Evolutionary conservation across 2,113 vertebrate genomes (phyloP), one percentile per base, ranked within the genome.

Genomic region (Scophthalmus maximus): DNA sequence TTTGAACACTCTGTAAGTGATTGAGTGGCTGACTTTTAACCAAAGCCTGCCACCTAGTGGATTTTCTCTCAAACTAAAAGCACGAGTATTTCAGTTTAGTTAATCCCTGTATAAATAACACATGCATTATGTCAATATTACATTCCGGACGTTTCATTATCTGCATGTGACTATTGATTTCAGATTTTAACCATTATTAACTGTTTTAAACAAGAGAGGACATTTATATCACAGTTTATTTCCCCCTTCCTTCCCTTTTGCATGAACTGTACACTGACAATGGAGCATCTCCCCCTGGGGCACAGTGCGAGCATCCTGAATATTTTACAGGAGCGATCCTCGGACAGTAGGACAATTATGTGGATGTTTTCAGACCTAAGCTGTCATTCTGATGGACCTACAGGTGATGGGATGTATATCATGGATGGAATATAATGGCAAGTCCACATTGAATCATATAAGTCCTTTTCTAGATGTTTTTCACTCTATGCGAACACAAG

Each of bases 11-110:
- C 6, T 1, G 4, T 11, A 25, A 11, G 1, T 40, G 42, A 26
- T 17, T 42, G 34, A 36, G 9, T 12, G 34, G 34, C 11, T 36
- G 6, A 38, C 8, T 34, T 2, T 4, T 8, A 44, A 30, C 67
- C 66, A 64, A 77, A 88, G 66, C 1, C 78, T 87, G 84, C 81
- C 87, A 80, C 29, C 86, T 89, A 85, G 83, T 89, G 91, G 87
- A 47, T 12, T 8, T 25, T 62, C 8, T 56, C n/a, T 53, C 1
- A 53, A 61, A 67, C 23, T 5, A 75, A 29, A 50, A 1, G 8
- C 17, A 38, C 25, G 57, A 6, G n/a, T 18, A 40, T 22, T 42
- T 56, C 5, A 11, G 25, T 46, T 34, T 18, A 1, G n/a, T n/a
- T n/a, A n/a, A n/a, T n/a, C n/a, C n/a, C 2, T 29, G 9, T 36